Evolutionary conservation across 2,797 vertebrate species (phyloP).

Genomic region (Acipenser oxyrinchus): DNA sequence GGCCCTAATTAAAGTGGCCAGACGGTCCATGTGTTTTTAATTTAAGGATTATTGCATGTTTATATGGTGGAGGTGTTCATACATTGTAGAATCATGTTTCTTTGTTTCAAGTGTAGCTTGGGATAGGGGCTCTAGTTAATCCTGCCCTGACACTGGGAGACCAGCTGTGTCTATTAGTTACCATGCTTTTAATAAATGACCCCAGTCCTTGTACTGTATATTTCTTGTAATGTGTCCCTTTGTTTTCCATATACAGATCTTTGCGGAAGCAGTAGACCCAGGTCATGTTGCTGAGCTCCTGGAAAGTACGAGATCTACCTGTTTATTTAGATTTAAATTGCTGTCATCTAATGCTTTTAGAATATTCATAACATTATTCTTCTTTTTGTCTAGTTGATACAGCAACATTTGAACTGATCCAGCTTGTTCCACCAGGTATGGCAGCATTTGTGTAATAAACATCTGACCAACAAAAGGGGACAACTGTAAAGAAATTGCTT

Average conservation of each 20-base stretch:
- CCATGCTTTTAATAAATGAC: no score
- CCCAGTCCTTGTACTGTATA: not conserved
- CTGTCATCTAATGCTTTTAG: not conserved
- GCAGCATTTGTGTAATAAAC: not conserved
- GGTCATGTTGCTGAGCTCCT: conserved; percentile 80
- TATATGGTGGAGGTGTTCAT: no score
- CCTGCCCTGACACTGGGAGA: no score
- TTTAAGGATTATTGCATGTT: no score
- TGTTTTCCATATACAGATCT: conserved; percentile 55
- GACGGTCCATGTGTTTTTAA: no score
- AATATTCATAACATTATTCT: conserved; percentile 1
- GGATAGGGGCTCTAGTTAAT: no score
- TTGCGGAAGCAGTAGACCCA: conserved; percentile 74
- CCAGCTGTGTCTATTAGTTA: no score
- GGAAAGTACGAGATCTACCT: conserved; percentile 62
- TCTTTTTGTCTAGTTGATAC: conserved; percentile 72
- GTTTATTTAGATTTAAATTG: conserved; percentile 5
- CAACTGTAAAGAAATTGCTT: conserved; percentile 11
- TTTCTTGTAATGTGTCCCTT: conserved; percentile 32
- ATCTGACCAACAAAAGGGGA: conserved; percentile 10
- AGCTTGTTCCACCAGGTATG: conserved; percentile 84
- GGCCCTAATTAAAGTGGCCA: not conserved
- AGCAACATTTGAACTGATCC: conserved; percentile 86
- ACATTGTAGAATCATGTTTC: no score
- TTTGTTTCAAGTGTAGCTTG: no score